A percentile compares a stretch with the other conserved stretches of the same genome.
phyloP scores from a whole-genome alignment of 2,797 vertebrate species.

The Anguilla pacifica region DNA sequence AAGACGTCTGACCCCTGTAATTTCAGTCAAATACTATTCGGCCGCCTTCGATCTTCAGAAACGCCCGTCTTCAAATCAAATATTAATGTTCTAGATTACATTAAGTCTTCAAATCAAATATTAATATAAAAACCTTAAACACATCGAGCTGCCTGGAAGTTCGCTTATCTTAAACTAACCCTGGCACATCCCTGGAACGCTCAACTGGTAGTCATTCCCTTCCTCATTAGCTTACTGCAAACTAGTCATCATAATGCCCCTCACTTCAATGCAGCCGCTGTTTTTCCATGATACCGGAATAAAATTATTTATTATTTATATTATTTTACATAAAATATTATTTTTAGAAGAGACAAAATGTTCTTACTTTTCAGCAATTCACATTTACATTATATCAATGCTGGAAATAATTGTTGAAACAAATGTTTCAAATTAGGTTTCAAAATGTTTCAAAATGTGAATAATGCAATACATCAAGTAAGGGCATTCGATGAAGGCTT shows the following conservation, averaged over 20 bases:
- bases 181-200: not conserved
- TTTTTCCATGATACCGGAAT: not conserved
- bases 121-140: not conserved
- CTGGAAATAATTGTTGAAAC: not conserved
- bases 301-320: not conserved
- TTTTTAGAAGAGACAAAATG: not conserved
- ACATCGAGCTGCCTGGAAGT: not conserved
- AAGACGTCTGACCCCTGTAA: not conserved
- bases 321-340: not conserved
- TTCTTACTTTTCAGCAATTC: not conserved
- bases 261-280: conserved; percentile 11
- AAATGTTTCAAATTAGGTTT: not conserved
- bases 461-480: not conserved
- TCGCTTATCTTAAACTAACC: not conserved
- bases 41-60: not conserved
- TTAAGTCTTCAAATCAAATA: not conserved
- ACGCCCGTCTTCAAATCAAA: conserved; percentile 5
- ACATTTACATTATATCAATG: not conserved
- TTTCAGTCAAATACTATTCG: not conserved
- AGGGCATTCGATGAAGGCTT: not conserved
- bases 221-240: not conserved
- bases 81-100: not conserved
- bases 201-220: not conserved
- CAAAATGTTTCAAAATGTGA: not conserved
- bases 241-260: not conserved